Conservation (phyloP, 2,113 vertebrate genomes). For the Colossoma macropomum region DNA sequence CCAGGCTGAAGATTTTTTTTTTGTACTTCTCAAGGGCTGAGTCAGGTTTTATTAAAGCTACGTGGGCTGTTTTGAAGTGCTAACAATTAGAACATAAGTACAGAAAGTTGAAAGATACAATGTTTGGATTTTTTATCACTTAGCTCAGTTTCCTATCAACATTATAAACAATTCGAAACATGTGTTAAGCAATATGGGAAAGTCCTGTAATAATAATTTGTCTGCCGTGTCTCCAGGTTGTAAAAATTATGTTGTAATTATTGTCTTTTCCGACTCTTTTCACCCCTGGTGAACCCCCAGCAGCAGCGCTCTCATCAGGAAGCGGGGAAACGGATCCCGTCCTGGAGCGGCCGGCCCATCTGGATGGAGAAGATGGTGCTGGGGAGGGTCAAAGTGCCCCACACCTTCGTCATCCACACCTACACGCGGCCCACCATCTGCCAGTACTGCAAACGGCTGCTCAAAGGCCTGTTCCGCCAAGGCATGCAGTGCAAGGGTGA, state of each 20-base stretch:
- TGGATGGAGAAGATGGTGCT: constrained; percentile 99
- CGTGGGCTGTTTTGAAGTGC: constrained; percentile 13
- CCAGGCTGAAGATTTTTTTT: background rate
- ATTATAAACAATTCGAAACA: constrained; percentile 7
- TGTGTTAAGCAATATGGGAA: background rate
- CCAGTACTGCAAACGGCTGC: constrained; percentile 95
- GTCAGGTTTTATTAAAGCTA: constrained; percentile 36
- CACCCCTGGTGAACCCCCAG: background rate
- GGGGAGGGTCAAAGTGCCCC: constrained; percentile 95
- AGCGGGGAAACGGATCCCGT: constrained; percentile 94
- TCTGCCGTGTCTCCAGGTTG: background rate
- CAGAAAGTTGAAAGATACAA: constrained; percentile 9
- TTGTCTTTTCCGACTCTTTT: background rate
- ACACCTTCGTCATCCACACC: constrained; percentile 98
- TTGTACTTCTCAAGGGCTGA: background rate
- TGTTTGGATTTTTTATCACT: constrained; percentile 9
- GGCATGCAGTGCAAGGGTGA: constrained; percentile 99
- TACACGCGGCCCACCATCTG: constrained; percentile 98
- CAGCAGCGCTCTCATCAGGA: constrained; percentile 87
- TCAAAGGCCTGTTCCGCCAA: constrained; percentile 97
- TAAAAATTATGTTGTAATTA: background rate
- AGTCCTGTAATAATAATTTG: background rate
- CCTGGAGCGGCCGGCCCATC: constrained; percentile 96
- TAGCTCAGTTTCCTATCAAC: background rate
- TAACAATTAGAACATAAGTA: constrained; percentile 8